These are phyloP conservation scores for Dasyurus viverrinus DNA, from an alignment of 2,113 vertebrate genomes.

Conservation along the genomic window DNA sequence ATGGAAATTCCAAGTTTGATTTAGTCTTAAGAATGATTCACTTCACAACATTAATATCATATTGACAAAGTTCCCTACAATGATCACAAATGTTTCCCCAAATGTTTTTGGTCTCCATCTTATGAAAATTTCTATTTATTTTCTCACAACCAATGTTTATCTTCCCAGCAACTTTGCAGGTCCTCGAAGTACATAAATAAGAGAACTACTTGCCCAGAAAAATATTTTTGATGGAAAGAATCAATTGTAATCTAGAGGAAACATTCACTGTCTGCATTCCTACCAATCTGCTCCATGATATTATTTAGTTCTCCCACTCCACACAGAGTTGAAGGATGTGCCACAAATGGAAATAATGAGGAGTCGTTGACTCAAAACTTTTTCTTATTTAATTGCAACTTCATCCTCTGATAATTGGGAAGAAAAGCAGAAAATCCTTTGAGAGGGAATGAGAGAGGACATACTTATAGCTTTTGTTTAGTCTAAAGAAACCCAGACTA, in stretches of 20 bases:
- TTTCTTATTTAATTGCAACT: constrained; percentile 28
- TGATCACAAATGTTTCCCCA: constrained; percentile 17
- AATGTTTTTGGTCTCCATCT: constrained; percentile 10
- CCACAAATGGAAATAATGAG: constrained; percentile 21
- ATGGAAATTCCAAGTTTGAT: not conserved
- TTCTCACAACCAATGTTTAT: constrained; percentile 46
- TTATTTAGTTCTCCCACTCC: constrained; percentile 33
- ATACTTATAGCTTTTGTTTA: constrained; percentile 64
- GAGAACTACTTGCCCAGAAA: constrained; percentile 58
- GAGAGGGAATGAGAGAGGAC: constrained; percentile 46
- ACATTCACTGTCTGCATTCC: constrained; percentile 64
- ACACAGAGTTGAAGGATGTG: constrained; percentile 6
- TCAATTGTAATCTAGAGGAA: constrained; percentile 71
- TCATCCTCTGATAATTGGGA: not conserved
- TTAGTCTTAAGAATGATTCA: not conserved
- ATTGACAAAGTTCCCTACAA: not conserved
- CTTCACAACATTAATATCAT: not conserved
- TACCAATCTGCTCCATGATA: constrained; percentile 40
- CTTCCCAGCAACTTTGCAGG: not conserved
- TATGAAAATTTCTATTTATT: constrained; percentile 57
- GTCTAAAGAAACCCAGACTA: constrained; percentile 55
- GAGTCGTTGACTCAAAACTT: constrained; percentile 12
- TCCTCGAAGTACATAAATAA: constrained; percentile 62
- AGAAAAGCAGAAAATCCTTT: not conserved
- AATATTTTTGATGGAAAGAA: constrained; percentile 68